These are phyloP conservation scores for Pristis pectinata DNA, from an alignment of 2,797 vertebrate genomes.

Conservation along the genomic window DNA sequence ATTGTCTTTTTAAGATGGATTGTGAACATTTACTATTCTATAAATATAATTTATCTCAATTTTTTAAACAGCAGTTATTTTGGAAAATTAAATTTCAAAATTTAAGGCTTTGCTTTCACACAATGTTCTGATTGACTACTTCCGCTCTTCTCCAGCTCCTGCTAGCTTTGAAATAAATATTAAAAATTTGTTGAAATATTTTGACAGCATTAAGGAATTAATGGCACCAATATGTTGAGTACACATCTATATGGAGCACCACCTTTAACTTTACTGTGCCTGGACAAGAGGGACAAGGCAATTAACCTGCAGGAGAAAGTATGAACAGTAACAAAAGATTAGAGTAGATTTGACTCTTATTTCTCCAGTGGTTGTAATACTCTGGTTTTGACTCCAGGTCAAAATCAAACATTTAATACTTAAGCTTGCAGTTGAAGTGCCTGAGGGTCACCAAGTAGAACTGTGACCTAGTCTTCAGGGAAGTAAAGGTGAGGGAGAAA, in stretches of 20 bases:
- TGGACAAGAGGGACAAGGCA: background rate
- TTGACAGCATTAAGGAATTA: background rate
- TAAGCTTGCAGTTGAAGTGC: background rate
- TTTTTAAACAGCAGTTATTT: background rate
- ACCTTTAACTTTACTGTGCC: background rate
- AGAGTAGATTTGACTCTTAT: background rate
- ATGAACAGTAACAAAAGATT: slow-evolving; percentile 6
- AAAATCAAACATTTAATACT: background rate
- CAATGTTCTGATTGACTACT: background rate
- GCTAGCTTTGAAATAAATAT: background rate
- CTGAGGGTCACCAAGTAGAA: background rate
- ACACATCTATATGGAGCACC: no score
- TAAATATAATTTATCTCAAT: background rate
- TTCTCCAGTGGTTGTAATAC: no score
- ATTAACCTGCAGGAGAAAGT: background rate
- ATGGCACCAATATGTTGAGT: no score
- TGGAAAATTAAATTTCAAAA: background rate
- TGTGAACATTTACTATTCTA: background rate
- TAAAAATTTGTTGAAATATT: background rate
- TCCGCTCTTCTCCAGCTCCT: background rate
- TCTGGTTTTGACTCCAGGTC: background rate
- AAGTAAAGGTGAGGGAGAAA: background rate
- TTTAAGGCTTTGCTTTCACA: background rate
- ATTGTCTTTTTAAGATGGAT: background rate
- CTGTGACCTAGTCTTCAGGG: background rate